Conservation (phyloP, 1,140 invertebrate species). For the Aphelinus certus region DNA sequence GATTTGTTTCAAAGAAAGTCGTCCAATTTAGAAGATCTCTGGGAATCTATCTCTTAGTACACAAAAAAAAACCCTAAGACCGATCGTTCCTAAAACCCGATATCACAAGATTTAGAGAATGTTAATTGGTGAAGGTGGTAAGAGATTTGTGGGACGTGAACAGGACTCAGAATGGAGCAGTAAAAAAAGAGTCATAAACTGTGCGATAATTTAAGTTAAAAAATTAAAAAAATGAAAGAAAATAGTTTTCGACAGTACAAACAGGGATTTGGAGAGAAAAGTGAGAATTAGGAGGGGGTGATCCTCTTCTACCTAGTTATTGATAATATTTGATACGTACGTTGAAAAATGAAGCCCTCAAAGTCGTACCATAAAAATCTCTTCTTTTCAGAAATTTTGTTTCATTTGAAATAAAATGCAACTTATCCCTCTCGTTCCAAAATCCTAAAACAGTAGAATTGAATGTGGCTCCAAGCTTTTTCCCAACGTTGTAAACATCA, state of each 20-base stretch:
- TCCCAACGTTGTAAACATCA: slow-evolving; percentile 23
- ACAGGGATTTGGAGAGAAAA: not conserved
- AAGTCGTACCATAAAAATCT: slow-evolving; percentile 3
- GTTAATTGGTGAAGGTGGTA: too few relatives aligned
- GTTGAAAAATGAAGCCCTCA: slow-evolving; percentile 12
- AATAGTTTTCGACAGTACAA: not conserved
- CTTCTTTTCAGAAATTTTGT: slow-evolving; percentile 12
- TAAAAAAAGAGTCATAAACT: not conserved
- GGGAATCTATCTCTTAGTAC: too few relatives aligned
- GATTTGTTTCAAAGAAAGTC: too few relatives aligned
- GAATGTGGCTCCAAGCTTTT: not conserved
- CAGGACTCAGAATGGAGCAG: too few relatives aligned
- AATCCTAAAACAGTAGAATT: slow-evolving; percentile 3
- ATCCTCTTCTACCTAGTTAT: not conserved
- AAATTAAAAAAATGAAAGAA: not conserved
- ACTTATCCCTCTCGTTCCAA: slow-evolving; percentile 7
- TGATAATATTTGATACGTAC: not conserved
- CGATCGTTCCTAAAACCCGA: too few relatives aligned
- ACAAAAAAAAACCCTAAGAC: too few relatives aligned
- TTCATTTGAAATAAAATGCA: not conserved
- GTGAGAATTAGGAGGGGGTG: too few relatives aligned
- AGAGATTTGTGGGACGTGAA: too few relatives aligned
- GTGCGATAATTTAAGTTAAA: not conserved
- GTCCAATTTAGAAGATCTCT: too few relatives aligned
- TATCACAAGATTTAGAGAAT: too few relatives aligned